A percentile compares a stretch with the other conserved stretches of the same genome.
phyloP scores from a whole-genome alignment of 2,888 invertebrate genomes.

The Diaperis boleti region DNA sequence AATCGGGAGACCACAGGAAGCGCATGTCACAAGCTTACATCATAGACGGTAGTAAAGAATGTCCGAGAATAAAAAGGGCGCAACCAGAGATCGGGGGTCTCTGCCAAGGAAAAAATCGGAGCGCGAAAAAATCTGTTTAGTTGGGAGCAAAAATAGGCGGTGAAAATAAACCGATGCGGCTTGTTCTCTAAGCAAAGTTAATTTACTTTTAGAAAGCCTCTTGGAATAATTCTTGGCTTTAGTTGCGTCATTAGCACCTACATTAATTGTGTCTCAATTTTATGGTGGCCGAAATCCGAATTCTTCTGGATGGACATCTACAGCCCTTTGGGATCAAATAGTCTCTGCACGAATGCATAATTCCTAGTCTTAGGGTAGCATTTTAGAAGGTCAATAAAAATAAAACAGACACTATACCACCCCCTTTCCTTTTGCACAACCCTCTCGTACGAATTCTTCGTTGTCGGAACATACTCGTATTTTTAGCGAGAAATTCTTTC shows the following conservation, averaged over 20 bases:
- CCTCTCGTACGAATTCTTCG: constrained; percentile 35
- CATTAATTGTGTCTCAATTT: constrained; percentile 8
- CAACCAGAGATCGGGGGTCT: background rate
- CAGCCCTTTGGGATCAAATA: too few relatives aligned
- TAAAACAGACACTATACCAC: too few relatives aligned
- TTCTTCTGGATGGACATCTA: too few relatives aligned
- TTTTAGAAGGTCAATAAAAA: too few relatives aligned
- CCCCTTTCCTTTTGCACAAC: too few relatives aligned
- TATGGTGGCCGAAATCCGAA: background rate
- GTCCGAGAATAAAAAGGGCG: constrained; percentile 12
- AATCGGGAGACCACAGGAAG: constrained; percentile 49
- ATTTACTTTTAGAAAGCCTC: constrained; percentile 22
- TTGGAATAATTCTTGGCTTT: constrained; percentile 19
- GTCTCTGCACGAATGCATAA: too few relatives aligned
- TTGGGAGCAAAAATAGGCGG: constrained; percentile 8
- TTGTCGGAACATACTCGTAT: constrained; percentile 32
- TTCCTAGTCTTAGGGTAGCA: too few relatives aligned
- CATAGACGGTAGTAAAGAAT: constrained; percentile 14
- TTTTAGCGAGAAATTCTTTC: constrained; percentile 39
- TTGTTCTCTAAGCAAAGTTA: constrained; percentile 27
- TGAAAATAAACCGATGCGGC: constrained; percentile 25
- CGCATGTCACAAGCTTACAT: constrained; percentile 48
- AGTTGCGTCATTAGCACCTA: constrained; percentile 19
- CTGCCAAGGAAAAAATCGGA: too few relatives aligned
- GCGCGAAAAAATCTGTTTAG: constrained; percentile 13